Conservation (phyloP, 2,797 vertebrate species). For the Ciconia nigra region DNA sequence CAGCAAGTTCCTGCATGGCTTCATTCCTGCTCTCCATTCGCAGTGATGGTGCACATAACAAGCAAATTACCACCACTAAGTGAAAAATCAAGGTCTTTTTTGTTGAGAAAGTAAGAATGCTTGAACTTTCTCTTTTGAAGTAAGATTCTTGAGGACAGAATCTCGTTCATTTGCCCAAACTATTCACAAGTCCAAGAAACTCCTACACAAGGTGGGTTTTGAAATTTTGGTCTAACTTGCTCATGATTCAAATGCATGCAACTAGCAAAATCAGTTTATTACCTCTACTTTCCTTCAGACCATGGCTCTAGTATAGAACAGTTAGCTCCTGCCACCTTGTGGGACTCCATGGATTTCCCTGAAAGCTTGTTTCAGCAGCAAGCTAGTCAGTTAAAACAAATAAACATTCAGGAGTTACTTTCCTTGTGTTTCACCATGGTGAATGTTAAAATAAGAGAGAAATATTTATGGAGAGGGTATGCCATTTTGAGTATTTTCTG, state of each 20-base stretch:
- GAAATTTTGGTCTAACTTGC: not conserved
- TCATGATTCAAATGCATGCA: not conserved
- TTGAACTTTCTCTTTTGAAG: not conserved
- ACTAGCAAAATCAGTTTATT: not conserved
- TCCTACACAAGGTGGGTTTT: not conserved
- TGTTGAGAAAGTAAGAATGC: not conserved
- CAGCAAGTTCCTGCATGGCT: not conserved
- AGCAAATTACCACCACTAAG: not conserved
- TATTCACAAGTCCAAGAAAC: not conserved
- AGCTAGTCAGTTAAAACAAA: not conserved
- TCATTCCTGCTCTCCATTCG: not conserved
- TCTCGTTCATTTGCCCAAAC: not conserved
- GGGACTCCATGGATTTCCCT: not conserved
- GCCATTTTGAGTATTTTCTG: not conserved
- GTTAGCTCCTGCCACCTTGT: slow-evolving; percentile 65
- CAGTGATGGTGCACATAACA: not conserved
- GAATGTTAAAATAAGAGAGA: not conserved
- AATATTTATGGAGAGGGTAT: not conserved
- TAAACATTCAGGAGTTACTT: not conserved
- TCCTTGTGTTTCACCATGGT: not conserved
- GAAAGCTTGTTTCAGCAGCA: not conserved
- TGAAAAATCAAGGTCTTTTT: not conserved
- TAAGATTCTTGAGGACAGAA: not conserved
- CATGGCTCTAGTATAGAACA: not conserved
- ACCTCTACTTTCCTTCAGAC: not conserved